A percentile compares a stretch with the other conserved stretches of the same genome.
phyloP scores from a whole-genome alignment of 2,888 invertebrate species.

The Nomada goodeniana region DNA sequence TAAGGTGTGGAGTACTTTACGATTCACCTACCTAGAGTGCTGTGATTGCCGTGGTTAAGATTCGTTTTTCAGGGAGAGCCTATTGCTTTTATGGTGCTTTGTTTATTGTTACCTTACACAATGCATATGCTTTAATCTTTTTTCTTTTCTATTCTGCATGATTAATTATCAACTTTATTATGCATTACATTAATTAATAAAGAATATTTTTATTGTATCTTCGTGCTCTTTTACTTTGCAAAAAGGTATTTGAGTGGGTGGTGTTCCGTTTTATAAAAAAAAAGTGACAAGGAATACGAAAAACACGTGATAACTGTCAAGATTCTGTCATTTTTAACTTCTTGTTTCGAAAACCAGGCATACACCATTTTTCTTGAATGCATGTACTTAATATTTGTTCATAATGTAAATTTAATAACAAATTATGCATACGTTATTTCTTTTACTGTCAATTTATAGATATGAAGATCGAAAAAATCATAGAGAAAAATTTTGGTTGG shows the following conservation, averaged over 20 bases:
- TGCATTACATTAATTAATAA: neutral
- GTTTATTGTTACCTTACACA: conserved; percentile 71
- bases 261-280: conserved; percentile 31
- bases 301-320: conserved; percentile 43
- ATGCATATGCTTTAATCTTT: conserved; percentile 17
- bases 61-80: conserved; percentile 54
- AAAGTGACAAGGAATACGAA: conserved; percentile 14
- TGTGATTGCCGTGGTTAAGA: conserved; percentile 50
- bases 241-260: conserved; percentile 42
- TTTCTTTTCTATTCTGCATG: neutral
- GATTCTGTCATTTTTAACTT: neutral
- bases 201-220: conserved; percentile 4
- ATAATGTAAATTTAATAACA: neutral
- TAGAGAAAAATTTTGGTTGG: too few relatives aligned
- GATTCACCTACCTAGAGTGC: neutral
- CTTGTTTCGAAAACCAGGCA: neutral
- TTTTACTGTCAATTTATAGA: too few relatives aligned
- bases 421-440: too few relatives aligned
- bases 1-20: conserved; percentile 8
- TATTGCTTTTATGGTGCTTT: conserved; percentile 65
- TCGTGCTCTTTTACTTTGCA: neutral
- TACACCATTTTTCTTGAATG: neutral
- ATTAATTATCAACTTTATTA: neutral
- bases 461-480: too few relatives aligned
- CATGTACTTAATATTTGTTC: neutral